Evolutionary conservation across 2,797 vertebrate genomes (phyloP).

Genomic region (Microcaecilia unicolor): DNA sequence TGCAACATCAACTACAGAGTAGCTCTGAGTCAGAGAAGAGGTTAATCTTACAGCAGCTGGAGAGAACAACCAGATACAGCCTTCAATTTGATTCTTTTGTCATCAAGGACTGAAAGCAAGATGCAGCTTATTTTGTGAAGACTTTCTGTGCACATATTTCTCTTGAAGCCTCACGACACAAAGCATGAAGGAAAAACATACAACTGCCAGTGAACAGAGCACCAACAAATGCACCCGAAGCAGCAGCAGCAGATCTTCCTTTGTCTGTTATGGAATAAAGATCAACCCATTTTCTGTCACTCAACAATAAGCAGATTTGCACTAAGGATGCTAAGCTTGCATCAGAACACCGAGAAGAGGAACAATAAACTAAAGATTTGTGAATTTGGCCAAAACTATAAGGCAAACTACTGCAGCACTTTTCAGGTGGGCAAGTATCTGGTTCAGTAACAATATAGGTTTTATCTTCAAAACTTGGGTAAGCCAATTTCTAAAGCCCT

Average conservation of each 20-base stretch:
- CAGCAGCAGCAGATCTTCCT: constrained; percentile 2
- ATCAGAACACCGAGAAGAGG: constrained; percentile 10
- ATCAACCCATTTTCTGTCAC: background rate
- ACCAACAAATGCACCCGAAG: constrained; percentile 19
- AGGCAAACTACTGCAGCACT: no score
- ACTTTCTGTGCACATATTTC: constrained; percentile 12
- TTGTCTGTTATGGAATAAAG: background rate
- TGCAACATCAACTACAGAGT: constrained; percentile 14
- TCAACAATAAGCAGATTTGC: constrained; percentile 8
- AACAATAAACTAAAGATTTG: background rate
- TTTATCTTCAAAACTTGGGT: no score
- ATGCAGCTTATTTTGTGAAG: constrained; percentile 11
- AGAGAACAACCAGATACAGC: constrained; percentile 10
- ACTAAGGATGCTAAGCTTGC: constrained; percentile 7
- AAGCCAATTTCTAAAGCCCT: no score
- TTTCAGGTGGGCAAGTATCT: no score
- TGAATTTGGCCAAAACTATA: no score
- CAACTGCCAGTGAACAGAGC: constrained; percentile 10
- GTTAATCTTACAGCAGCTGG: constrained; percentile 11
- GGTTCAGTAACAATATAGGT: no score
- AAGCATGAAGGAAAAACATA: constrained; percentile 16
- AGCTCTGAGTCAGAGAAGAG: constrained; percentile 20
- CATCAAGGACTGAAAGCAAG: constrained; percentile 11
- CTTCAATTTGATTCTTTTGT: constrained; percentile 21
- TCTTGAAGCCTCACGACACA: constrained; percentile 23